Evolutionary conservation across 2,888 invertebrate species (phyloP), one percentile per base, ranked within the genome.

Genomic region (Eupithecia dodoneata): DNA sequence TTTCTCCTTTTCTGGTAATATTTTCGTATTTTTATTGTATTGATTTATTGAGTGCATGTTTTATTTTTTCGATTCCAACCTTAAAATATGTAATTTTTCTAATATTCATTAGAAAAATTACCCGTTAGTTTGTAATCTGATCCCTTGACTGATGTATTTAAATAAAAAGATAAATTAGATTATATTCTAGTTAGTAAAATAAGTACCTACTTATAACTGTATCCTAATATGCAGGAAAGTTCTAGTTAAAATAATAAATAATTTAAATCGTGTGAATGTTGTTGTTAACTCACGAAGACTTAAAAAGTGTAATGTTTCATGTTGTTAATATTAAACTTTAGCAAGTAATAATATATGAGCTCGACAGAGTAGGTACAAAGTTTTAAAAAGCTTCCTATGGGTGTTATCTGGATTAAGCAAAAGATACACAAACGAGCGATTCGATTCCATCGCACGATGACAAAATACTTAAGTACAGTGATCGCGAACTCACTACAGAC

Each of bases 121-220:
- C 30, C 4, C 4, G 45, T 44, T 69, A 67, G 18, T 45, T 70
- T 30, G 10, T 10, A 70, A 47, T 18, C 70, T 70, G 13, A 70
- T 30, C 70, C 70, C 70, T 69, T 49, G 70, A 70, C 70, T 70
- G 70, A 70, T 70, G n/a, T 70, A 49, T 70, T 47, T 70, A 70
- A 18, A 70, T 70, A 70, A 47, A 45, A 45, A 30, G 30, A 30
- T 1, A 15, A 42, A 66, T 0, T 49, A 69, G 15, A 44, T 67
- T 4, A 30, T 12, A 70, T 30, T 70, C 5, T 47, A 18, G 45
- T 6, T 4, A 70, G n/a, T 44, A 30, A 18, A 45, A n/a, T 44
- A 44, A 66, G 6, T 66, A 47, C 2, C 47, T 47, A 63, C 7
- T 63, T 63, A 12, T 30, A 63, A 63, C 30, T 63, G 30, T 15